phyloP scores from a whole-genome alignment of 2,113 vertebrate genomes.

The Brachyhypopomus gauderio region DNA sequence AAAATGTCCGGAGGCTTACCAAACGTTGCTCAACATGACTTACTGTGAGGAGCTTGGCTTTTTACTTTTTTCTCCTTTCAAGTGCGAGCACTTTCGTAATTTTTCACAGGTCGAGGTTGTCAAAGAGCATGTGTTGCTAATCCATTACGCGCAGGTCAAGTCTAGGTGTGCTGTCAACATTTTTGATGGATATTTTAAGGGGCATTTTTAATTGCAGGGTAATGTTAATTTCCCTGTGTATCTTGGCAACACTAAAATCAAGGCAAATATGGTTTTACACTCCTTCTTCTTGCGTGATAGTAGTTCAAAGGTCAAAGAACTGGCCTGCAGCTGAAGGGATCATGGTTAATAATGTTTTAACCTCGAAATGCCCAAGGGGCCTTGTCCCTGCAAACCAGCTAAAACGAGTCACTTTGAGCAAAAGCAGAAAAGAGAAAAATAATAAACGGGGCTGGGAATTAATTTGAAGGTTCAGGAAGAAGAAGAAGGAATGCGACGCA shows the following conservation, averaged over 20 bases:
- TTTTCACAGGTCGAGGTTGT: not conserved
- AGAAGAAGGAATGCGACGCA: constrained; percentile 24
- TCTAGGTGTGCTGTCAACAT: not conserved
- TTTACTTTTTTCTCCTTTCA: not conserved
- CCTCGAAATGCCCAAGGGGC: too few species aligned
- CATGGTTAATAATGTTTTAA: constrained; percentile 1
- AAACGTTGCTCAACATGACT: constrained; percentile 47
- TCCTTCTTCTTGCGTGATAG: not conserved
- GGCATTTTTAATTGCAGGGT: not conserved
- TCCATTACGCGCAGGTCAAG: not conserved
- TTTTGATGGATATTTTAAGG: not conserved
- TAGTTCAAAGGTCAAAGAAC: not conserved
- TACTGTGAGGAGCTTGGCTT: constrained; percentile 22
- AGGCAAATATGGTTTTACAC: not conserved
- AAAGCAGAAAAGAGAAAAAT: too few species aligned
- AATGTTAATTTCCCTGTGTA: not conserved
- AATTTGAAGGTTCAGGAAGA: constrained; percentile 17
- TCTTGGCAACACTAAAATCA: not conserved
- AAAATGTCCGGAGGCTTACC: constrained; percentile 67
- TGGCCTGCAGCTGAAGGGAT: not conserved
- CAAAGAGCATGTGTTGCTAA: not conserved
- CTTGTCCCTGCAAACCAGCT: too few species aligned
- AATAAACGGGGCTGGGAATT: too few species aligned
- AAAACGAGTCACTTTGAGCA: too few species aligned
- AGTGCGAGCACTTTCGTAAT: not conserved